Conservation (phyloP, 2,113 vertebrate genomes). For the Zosterops hypoxanthus region DNA sequence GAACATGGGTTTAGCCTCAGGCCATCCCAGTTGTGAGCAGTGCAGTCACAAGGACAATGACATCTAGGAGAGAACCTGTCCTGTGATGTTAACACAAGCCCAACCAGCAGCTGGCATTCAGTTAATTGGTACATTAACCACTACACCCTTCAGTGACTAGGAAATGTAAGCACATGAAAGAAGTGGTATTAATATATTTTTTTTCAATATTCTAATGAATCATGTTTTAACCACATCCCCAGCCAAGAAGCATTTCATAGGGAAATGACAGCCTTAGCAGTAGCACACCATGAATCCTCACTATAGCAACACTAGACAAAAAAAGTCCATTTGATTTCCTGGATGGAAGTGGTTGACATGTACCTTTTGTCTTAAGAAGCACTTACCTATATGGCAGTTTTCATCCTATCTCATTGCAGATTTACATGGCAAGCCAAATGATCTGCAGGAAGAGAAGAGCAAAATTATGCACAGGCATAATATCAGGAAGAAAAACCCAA, state of each 20-base stretch:
- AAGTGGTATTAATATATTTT: not conserved
- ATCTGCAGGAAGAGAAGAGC: not conserved
- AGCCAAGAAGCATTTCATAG: not conserved
- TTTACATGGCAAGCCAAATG: not conserved
- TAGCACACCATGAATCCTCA: not conserved
- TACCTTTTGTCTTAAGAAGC: not conserved
- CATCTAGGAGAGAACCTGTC: not conserved
- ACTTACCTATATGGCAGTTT: not conserved
- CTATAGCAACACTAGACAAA: not conserved
- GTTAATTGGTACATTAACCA: not conserved
- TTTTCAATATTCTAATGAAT: not conserved
- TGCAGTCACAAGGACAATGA: not conserved
- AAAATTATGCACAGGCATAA: not conserved
- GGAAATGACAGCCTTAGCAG: slow-evolving; percentile 10
- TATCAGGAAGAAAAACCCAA: not conserved
- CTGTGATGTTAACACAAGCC: not conserved
- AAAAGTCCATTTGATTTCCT: not conserved
- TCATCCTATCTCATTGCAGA: not conserved
- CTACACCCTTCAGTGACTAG: not conserved
- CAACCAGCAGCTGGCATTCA: not conserved
- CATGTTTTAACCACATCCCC: not conserved
- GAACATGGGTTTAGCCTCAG: not conserved
- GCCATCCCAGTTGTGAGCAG: not conserved
- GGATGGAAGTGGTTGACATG: not conserved
- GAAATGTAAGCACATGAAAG: not conserved